A percentile compares a stretch with the other conserved stretches of the same genome.
These are phyloP conservation scores for Bombus waltoni DNA, from an alignment of 1,140 invertebrate genomes.

Conservation along the genomic window DNA sequence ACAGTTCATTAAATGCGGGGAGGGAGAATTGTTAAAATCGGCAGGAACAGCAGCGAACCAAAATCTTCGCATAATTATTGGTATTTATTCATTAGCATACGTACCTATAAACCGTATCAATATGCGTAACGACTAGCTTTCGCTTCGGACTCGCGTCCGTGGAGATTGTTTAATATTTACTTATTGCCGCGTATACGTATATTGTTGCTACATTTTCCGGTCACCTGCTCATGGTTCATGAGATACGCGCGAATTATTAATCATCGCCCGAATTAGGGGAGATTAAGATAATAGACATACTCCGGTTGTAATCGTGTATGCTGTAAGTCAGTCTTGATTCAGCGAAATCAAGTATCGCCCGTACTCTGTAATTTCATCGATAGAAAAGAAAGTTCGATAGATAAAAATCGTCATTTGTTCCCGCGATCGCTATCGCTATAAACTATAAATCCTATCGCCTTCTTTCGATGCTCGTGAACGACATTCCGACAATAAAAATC, in stretches of 20 bases:
- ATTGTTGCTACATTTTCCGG: slow-evolving; percentile 38
- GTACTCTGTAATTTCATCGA: neutral
- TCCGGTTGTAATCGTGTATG: neutral
- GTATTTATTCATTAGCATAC: slow-evolving; percentile 41
- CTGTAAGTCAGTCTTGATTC: too few species aligned
- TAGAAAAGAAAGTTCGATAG: neutral
- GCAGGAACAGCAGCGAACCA: neutral
- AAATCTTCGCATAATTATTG: slow-evolving; percentile 62
- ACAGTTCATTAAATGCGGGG: slow-evolving; percentile 2
- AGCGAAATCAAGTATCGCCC: too few species aligned
- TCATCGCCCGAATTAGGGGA: slow-evolving; percentile 5
- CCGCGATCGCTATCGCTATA: too few species aligned
- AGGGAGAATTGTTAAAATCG: neutral
- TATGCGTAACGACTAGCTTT: slow-evolving; percentile 55
- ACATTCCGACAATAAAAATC: neutral
- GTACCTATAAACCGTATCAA: slow-evolving; percentile 50
- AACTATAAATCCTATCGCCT: neutral
- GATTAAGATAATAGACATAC: neutral
- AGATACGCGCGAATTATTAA: slow-evolving; percentile 42
- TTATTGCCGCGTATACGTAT: slow-evolving; percentile 40
- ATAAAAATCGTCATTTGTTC: neutral
- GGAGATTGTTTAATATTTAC: slow-evolving; percentile 49
- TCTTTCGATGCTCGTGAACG: neutral
- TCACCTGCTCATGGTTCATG: slow-evolving; percentile 6
- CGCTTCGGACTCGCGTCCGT: neutral